These are phyloP conservation scores for Cetoscarus ocellatus DNA, from an alignment of 2,797 vertebrate species.

Conservation along the genomic window DNA sequence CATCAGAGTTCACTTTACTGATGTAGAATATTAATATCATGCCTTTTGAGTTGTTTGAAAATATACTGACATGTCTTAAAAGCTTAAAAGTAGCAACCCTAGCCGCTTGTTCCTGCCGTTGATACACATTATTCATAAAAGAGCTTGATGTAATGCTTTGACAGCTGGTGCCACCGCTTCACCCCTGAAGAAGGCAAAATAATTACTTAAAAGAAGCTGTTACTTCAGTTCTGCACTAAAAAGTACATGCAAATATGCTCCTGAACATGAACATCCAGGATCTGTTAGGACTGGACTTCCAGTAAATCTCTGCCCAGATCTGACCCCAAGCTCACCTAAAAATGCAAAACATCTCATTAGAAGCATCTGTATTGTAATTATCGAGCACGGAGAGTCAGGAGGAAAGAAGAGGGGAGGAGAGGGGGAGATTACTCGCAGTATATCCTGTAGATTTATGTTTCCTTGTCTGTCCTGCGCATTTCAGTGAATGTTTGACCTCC, in stretches of 20 bases:
- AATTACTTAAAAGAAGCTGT: not conserved
- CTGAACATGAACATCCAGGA: constrained; percentile 31
- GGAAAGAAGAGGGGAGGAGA: not conserved
- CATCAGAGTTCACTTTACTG: no score
- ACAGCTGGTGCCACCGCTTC: no score
- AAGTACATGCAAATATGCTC: constrained; percentile 9
- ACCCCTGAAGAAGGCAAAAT: not conserved
- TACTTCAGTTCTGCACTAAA: not conserved
- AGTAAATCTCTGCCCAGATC: constrained; percentile 44
- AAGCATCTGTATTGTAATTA: constrained; percentile 34
- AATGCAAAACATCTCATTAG: constrained; percentile 35
- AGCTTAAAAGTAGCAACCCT: no score
- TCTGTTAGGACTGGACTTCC: constrained; percentile 40
- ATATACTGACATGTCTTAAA: no score
- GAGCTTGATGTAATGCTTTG: not conserved
- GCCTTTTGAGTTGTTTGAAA: no score
- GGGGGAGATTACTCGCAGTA: constrained; percentile 8
- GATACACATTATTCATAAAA: not conserved
- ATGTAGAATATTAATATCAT: no score
- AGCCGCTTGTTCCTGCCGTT: not conserved
- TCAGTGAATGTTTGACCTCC: constrained; percentile 41
- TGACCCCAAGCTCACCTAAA: constrained; percentile 38
- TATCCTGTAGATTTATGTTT: constrained; percentile 53
- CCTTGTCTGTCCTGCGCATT: constrained; percentile 18
- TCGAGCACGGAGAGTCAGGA: not conserved